These are phyloP conservation scores for Hoplodrina blanda DNA, from an alignment of 2,888 invertebrate species.

Conservation along the genomic window DNA sequence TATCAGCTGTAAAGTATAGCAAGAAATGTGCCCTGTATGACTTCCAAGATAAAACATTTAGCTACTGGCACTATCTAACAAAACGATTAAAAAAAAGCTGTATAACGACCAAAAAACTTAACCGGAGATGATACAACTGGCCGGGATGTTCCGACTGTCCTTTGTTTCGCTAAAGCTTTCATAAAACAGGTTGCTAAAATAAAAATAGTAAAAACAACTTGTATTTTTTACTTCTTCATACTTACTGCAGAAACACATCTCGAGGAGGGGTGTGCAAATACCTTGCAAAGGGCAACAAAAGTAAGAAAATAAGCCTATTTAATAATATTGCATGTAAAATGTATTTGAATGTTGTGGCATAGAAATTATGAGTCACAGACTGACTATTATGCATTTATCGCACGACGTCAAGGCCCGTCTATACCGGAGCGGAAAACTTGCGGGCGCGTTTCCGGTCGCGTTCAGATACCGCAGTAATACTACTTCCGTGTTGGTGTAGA, in stretches of 20 bases:
- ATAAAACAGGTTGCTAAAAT: background rate
- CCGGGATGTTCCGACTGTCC: too few species aligned
- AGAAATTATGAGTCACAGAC: conserved; percentile 32
- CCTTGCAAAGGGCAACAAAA: conserved; percentile 26
- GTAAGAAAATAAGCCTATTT: conserved; percentile 29
- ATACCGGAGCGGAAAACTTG: too few species aligned
- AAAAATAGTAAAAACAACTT: conserved; percentile 2
- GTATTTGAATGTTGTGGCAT: conserved; percentile 35
- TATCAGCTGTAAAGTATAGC: too few species aligned
- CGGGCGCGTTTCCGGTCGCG: too few species aligned
- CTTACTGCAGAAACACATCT: conserved; percentile 20
- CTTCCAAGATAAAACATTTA: too few species aligned
- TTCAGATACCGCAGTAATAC: too few species aligned
- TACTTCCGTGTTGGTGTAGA: too few species aligned
- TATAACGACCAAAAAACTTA: too few species aligned
- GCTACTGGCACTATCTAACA: too few species aligned
- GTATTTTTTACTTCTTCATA: conserved; percentile 16
- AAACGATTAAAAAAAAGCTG: too few species aligned
- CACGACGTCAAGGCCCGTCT: conserved; percentile 3
- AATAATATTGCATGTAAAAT: conserved; percentile 32
- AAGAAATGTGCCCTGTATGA: too few species aligned
- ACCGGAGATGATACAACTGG: too few species aligned
- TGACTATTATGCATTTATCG: conserved; percentile 9
- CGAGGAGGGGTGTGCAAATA: conserved; percentile 17
- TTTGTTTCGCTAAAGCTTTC: background rate